Evolutionary conservation across 2,888 invertebrate species (phyloP).

Genomic region (Cataglyphis livida): DNA sequence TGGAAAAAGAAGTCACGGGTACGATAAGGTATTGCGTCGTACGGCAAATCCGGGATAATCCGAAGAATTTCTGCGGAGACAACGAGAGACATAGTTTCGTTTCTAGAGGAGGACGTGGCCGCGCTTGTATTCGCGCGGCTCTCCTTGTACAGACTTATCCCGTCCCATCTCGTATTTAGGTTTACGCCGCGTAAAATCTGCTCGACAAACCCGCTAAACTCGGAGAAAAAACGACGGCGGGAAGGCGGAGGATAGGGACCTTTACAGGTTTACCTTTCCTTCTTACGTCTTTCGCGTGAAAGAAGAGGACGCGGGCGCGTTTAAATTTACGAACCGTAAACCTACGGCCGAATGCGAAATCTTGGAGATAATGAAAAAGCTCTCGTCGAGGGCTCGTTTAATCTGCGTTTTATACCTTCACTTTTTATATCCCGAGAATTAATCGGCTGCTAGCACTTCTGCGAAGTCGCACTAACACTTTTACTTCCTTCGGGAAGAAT

Average conservation of each 20-base stretch:
- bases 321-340: conserved; percentile 52
- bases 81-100: conserved; percentile 36
- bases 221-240: not conserved
- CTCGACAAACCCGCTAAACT: conserved; percentile 38
- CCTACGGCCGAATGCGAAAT: conserved; percentile 17
- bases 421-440: conserved; percentile 15
- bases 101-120: conserved; percentile 18
- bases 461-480: not conserved
- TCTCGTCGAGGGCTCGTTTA: conserved; percentile 38
- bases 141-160: conserved; percentile 46
- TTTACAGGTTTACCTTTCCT: not conserved
- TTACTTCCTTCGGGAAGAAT: not conserved
- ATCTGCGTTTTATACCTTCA: not conserved
- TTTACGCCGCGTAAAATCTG: conserved; percentile 56
- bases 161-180: conserved; percentile 43
- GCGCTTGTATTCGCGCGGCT: conserved; percentile 36
- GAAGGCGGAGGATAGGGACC: not conserved
- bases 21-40: conserved; percentile 50
- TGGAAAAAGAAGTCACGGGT: conserved; percentile 48
- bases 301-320: not conserved
- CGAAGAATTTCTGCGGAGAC: conserved; percentile 59
- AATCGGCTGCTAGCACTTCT: not conserved
- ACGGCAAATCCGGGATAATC: conserved; percentile 68
- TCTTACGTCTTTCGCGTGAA: conserved; percentile 20
- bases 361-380: conserved; percentile 46